Conservation (phyloP, 2,113 vertebrate genomes). For the Bungarus multicinctus region DNA sequence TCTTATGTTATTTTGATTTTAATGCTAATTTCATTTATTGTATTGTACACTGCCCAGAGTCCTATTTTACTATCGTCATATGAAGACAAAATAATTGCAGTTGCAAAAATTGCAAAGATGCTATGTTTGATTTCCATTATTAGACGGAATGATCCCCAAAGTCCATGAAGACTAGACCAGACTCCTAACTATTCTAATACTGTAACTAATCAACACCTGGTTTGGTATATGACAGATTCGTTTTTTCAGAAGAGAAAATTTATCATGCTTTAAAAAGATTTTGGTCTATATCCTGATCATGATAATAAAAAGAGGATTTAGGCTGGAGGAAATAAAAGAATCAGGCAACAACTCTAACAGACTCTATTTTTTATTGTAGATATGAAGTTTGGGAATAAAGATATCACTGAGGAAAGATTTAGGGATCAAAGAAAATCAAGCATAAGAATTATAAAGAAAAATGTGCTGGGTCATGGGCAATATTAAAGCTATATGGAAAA, state of each 20-base stretch:
- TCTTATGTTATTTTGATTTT: background rate
- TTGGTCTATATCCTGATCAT: background rate
- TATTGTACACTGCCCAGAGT: background rate
- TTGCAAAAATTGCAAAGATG: background rate
- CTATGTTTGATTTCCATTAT: background rate
- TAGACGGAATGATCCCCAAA: background rate
- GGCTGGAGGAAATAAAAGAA: background rate
- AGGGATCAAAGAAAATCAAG: background rate
- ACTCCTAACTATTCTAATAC: background rate
- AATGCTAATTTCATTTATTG: background rate
- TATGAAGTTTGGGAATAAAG: background rate
- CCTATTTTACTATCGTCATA: background rate
- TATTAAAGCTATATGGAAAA: background rate
- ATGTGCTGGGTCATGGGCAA: background rate
- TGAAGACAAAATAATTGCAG: background rate
- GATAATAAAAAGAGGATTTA: background rate
- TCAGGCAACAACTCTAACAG: background rate
- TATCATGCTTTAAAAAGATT: background rate
- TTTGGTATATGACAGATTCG: background rate
- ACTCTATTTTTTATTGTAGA: background rate
- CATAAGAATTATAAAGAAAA: background rate
- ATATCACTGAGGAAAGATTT: background rate
- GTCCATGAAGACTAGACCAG: background rate
- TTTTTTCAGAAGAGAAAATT: background rate
- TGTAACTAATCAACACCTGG: background rate